phyloP scores from a whole-genome alignment of 2,797 vertebrate species.

The Esox lucius region DNA sequence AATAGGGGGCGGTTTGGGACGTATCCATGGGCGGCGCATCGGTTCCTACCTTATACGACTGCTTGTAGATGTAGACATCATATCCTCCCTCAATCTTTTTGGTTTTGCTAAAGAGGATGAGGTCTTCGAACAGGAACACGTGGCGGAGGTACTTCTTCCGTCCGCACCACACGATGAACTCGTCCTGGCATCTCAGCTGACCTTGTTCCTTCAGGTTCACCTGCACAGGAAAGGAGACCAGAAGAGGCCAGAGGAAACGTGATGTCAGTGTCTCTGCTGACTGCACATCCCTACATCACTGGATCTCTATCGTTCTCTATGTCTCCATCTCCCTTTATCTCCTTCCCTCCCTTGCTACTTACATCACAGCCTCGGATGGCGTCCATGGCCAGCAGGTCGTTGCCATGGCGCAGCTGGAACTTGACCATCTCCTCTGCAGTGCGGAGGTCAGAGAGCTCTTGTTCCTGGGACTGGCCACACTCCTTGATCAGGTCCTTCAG shows the following conservation, averaged over 20 bases:
- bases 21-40: too few species aligned
- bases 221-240: constrained; percentile 69
- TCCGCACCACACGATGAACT: constrained; percentile 85
- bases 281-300: background rate
- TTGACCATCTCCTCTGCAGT: constrained; percentile 82
- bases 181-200: constrained; percentile 83
- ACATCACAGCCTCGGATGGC: constrained; percentile 84
- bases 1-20: background rate
- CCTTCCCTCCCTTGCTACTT: constrained; percentile 43
- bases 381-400: constrained; percentile 86
- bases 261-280: background rate
- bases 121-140: constrained; percentile 87
- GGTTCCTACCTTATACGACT: constrained; percentile 82
- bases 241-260: background rate
- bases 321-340: background rate
- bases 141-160: constrained; percentile 85
- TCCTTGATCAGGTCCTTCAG: constrained; percentile 85
- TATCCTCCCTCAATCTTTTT: constrained; percentile 84
- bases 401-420: constrained; percentile 87
- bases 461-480: constrained; percentile 76
- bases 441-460: constrained; percentile 80
- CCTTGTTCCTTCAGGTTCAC: constrained; percentile 88
- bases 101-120: constrained; percentile 89
- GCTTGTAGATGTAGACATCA: constrained; percentile 86
- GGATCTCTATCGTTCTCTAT: background rate